These are phyloP conservation scores for Labeo catla DNA, from an alignment of 2,113 vertebrate genomes.

Conservation along the genomic window DNA sequence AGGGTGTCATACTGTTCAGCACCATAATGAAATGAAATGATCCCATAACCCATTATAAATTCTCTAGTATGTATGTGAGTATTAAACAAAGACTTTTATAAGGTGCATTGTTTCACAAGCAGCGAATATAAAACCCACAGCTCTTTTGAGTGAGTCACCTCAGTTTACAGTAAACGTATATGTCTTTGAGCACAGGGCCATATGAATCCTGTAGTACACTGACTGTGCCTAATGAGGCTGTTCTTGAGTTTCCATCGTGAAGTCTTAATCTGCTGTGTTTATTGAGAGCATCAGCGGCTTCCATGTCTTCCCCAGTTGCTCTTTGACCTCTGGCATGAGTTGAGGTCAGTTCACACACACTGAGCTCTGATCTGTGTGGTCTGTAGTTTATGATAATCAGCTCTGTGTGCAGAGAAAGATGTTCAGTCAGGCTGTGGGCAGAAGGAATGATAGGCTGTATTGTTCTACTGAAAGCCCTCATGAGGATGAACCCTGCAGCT, in stretches of 20 bases:
- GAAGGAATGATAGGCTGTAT: constrained; percentile 46
- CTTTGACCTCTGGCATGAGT: constrained; percentile 27
- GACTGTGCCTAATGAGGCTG: constrained; percentile 12
- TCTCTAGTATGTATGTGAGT: background rate
- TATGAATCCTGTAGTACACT: background rate
- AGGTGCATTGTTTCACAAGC: background rate
- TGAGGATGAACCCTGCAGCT: constrained; percentile 40
- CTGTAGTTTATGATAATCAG: constrained; percentile 20
- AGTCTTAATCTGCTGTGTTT: background rate
- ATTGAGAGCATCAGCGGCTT: background rate
- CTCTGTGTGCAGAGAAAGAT: background rate
- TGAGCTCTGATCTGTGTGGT: constrained; percentile 17
- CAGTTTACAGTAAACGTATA: constrained; percentile 18
- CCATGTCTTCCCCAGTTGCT: background rate
- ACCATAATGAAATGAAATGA: background rate
- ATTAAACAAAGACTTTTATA: background rate
- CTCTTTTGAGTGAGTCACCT: constrained; percentile 6
- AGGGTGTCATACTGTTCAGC: too few species aligned
- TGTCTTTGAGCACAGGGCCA: background rate
- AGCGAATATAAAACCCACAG: background rate
- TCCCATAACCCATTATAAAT: background rate
- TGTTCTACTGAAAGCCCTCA: constrained; percentile 39
- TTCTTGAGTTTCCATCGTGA: background rate
- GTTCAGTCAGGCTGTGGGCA: constrained; percentile 38
- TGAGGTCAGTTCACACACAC: constrained; percentile 12